Base-by-base conservation (phyloP, 2,888 invertebrate genomes). In the Tenthredo scrophulariae region DNA sequence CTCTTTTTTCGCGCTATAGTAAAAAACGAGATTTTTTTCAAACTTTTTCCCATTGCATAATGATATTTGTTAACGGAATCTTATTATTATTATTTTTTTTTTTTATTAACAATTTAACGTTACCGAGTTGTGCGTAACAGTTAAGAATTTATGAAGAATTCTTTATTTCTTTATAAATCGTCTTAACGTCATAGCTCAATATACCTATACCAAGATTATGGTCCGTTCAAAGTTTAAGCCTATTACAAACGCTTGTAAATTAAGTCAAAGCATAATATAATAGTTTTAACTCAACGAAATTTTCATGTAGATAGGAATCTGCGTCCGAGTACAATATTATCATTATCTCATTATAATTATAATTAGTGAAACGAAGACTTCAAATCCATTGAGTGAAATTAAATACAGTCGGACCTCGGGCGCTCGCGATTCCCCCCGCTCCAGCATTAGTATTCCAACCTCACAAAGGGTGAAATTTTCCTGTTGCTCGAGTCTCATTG, bases 221-320 rank as follows among this genome's bases (percentile, higher is more conserved):
- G 26, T 62, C 10, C 26, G 13, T 26, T 62, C 26, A 26, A 62
- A 62, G 62, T 62, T 72, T n/a, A 9, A 40, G 40, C n/a, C 18
- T n/a, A 54, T 54, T 54, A n/a, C 54, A n/a, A n/a, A 54, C 2
- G 54, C n/a, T 9, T 40, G n/a, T 72, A 72, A n/a, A 72, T 18
- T 37, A 2, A 72, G 40, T 72, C 70, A 72, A 40, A 72, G 37
- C 70, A 72, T 72, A 37, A 72, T 72, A 37, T n/a, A 15, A 40
- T 37, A 72, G 33, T n/a, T 72, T 72, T n/a, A 72, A 33, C 15
- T 37, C 29, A 37, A n/a, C 1, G n/a, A 72, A 37, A 72, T 72
- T 72, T 40, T 40, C 1, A 40, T 33, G 29, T 26, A 26, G 26
- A 62, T 13, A 62, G 62, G 26, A 62, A 22, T 62, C 26, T 62